Percentiles rank a stretch among this genome's conserved stretches.
These are phyloP conservation scores for Rhingia rostrata DNA, from an alignment of 2,888 invertebrate genomes.

Conservation along the genomic window DNA sequence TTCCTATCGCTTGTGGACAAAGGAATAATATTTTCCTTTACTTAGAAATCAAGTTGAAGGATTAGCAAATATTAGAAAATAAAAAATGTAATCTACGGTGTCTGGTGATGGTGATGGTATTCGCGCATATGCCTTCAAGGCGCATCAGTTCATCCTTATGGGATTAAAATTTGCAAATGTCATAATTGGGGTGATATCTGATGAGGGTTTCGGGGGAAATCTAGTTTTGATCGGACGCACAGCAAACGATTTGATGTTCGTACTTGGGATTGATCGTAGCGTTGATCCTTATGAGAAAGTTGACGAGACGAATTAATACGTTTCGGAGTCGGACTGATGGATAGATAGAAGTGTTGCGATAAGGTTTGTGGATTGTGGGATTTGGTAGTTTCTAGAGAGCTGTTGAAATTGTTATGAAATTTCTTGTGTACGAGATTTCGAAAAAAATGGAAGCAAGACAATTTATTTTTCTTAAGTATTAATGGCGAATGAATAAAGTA, in stretches of 20 bases:
- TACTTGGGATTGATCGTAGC: conserved; percentile 9
- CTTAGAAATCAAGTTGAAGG: conserved; percentile 71
- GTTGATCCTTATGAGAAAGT: conserved; percentile 67
- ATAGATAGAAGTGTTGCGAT: conserved; percentile 14
- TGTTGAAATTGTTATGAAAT: too few species aligned
- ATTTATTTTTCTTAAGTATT: too few species aligned
- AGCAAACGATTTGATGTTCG: conserved; percentile 12
- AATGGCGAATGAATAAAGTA: too few species aligned
- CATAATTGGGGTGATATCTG: conserved; percentile 73
- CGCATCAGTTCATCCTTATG: conserved; percentile 19
- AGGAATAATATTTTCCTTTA: conserved; percentile 19
- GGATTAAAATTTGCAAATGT: conserved; percentile 74
- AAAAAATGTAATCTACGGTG: background rate
- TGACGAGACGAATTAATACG: conserved; percentile 1
- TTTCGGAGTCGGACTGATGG: background rate
- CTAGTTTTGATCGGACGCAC: conserved; percentile 48
- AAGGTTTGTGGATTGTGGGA: background rate
- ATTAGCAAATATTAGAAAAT: conserved; percentile 67
- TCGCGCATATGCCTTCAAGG: conserved; percentile 29
- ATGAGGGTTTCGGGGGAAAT: conserved; percentile 60
- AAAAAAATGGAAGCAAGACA: too few species aligned
- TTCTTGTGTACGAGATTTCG: too few species aligned
- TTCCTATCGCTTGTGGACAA: conserved; percentile 23
- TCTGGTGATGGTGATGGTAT: conserved; percentile 22
- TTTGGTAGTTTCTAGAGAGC: background rate